Evolutionary conservation across 2,888 invertebrate species (phyloP), one percentile per base, ranked within the genome.

Genomic region (Idaea dimidiata): DNA sequence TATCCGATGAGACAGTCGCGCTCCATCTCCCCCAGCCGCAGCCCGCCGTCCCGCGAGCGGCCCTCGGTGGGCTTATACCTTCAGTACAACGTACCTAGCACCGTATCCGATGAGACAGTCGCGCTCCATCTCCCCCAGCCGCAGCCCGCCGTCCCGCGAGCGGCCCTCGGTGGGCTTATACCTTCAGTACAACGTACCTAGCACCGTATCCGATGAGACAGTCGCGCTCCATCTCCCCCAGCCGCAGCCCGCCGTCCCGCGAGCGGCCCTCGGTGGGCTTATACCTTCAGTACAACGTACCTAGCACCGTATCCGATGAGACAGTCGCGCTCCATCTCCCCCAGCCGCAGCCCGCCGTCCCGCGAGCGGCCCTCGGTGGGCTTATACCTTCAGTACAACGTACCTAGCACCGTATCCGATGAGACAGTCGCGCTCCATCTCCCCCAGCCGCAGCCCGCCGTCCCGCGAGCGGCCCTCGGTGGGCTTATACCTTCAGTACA

Each of bases 311-410:
- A 99, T 32, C 99, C 99, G 71, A 99, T 99, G 31, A 99, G 94
- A 86, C 99, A 99, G 93, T 99, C 99, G 54, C 99, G 94, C 86
- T 99, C 99, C 99, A 99, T 99, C 93, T 99, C 99, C 4, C 99
- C 99, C 58, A 99, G 94, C 57, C 99, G 95, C 61, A 99, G 93
- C 59, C 99, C 99, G 65, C 99, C 99, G 83, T 99, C 99, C 17
- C 98, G 94, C 62, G 98, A 97, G 67, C 99, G 94, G 16, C 99
- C 99, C 90, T 99, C 99, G 0, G 99, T 99, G 10, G 99, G 99
- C 87, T 99, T n/a, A n/a, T n/a, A n/a, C n/a, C n/a, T n/a, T n/a
- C n/a, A n/a, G n/a, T n/a, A n/a, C n/a, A n/a, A n/a, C n/a, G n/a
- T n/a, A n/a, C n/a, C n/a, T n/a, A n/a, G n/a, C n/a, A n/a, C n/a